Base-by-base conservation (phyloP, 2,888 invertebrate genomes). In the Dyspetes luteomarginatus region DNA sequence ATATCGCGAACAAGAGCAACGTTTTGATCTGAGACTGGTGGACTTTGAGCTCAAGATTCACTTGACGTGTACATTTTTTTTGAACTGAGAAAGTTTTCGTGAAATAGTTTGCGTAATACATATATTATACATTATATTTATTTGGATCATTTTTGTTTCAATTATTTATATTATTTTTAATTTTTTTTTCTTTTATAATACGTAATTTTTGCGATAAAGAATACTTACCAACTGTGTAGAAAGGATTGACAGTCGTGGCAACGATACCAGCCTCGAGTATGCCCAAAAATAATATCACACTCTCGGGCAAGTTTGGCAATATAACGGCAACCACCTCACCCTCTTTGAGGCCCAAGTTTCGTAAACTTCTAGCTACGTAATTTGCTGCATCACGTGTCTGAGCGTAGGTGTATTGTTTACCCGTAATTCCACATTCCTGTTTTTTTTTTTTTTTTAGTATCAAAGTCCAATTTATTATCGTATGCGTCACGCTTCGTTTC, bases 271-370 rank as follows among this genome's bases (percentile, higher is more conserved):
- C 96, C 86, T 95, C 95, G 30, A 96, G 86, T 28, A 94, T 93
- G 0, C 96, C 97, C 86, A 96, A 88, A 7, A 94, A 90, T 0
- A 94, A 93, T 12, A 96, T 92, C 0, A 95, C 94, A 87, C 94
- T 96, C 91, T 97, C 97, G 0, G 97, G 97, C 24, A 95, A 87
- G 89, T 97, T 97, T 0, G 96, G 96, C 72, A 97, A 88, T 87
- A 96, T 94, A 4, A 97, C 85, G 0, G 95, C 95, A 0, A 97
- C 90, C 0, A 95, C 93, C 86, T 97, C 96, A 0, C 95, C 95
- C 82, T 94, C 93, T 68, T 92, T 92, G 12, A 96, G 90, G 76
- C 95, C 95, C 67, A 96, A 93, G 88, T 95, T 95, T 24, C 92
- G 93, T 62, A 95, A 93, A 68, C 97, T 93, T 82, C 94, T 94